Evolutionary conservation across 2,888 invertebrate species (phyloP), one percentile per base, ranked within the genome.

Genomic region (Stenodema calcarata): DNA sequence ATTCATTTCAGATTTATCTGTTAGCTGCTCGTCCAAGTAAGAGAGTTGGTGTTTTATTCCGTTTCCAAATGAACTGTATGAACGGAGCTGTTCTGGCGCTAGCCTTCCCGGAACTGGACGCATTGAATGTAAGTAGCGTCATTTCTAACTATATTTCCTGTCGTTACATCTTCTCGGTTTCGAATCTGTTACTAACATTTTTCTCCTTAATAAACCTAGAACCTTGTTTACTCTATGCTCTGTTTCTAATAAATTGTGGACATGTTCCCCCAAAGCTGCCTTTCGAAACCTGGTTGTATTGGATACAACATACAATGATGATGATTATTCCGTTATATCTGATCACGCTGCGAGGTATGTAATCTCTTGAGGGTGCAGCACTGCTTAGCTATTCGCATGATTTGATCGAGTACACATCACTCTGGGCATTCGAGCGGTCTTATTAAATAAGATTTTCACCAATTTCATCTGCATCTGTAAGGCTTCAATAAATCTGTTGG

Each of bases 301-400:
- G 97, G 94, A 95, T 98, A 91, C 99, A 99, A 92, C 99, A 99
- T 92, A 95, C 96, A 89, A 94, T 98, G 93, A 97, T 99, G 95
- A 94, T 98, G 91, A 94, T 98, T 87, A 96, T 98, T 92, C 98
- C 98, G 89, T 96, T 96, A 92, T 98, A 98, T 92, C 94, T 99
- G 88, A 92, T 98, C 90, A 94, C 95, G 91, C 93, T 95, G 91
- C 96, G 96, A 93, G 98, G 98, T 97, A 93, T 91, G 92, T 91
- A 89, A 81, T 62, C 16, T 41, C 16, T 62, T 54, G 23, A 80
- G 69, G 69, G 86, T 70, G 70, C 18, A 41, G 70, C 73, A 62
- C 47, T 18, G 84, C 75, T 75, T 84, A 47, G 76, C 76, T 84
- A 23, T 27, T 44, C 73, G 75, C 82, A 82, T 82, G 82, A n/a